Conservation (phyloP, 1,140 invertebrate species). For the Brevipalpus yothersi region DNA sequence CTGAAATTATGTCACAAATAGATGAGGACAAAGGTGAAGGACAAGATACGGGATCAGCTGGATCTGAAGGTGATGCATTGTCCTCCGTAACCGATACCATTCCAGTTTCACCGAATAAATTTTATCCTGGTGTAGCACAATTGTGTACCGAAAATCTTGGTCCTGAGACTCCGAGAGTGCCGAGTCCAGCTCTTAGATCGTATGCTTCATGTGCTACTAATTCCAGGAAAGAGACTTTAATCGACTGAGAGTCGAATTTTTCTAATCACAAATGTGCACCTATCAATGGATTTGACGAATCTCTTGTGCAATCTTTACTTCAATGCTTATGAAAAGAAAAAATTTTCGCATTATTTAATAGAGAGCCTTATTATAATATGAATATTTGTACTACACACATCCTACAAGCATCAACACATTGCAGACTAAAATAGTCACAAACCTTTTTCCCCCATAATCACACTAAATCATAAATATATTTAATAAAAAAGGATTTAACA, state of each 20-base stretch:
- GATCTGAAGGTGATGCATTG: not conserved
- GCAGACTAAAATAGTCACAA: too few relatives aligned
- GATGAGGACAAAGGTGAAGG: not conserved
- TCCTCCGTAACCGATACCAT: not conserved
- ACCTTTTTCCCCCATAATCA: too few relatives aligned
- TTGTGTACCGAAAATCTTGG: not conserved
- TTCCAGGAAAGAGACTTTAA: not conserved
- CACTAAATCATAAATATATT: too few relatives aligned
- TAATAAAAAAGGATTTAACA: too few relatives aligned
- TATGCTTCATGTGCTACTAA: not conserved
- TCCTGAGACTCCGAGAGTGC: not conserved
- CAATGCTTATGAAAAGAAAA: too few relatives aligned
- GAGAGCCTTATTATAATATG: too few relatives aligned
- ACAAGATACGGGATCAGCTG: not conserved
- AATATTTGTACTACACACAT: too few relatives aligned
- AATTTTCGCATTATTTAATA: too few relatives aligned
- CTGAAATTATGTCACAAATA: not conserved
- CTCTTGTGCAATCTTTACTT: too few relatives aligned
- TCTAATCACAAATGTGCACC: not conserved
- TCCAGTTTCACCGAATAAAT: not conserved
- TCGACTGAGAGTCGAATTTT: not conserved
- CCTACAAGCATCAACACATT: too few relatives aligned
- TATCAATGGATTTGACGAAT: too few relatives aligned
- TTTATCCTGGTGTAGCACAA: conserved; percentile 2
- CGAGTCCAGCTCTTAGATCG: not conserved